Base-by-base conservation (phyloP, 2,888 invertebrate species). In the Abrostola tripartita region DNA sequence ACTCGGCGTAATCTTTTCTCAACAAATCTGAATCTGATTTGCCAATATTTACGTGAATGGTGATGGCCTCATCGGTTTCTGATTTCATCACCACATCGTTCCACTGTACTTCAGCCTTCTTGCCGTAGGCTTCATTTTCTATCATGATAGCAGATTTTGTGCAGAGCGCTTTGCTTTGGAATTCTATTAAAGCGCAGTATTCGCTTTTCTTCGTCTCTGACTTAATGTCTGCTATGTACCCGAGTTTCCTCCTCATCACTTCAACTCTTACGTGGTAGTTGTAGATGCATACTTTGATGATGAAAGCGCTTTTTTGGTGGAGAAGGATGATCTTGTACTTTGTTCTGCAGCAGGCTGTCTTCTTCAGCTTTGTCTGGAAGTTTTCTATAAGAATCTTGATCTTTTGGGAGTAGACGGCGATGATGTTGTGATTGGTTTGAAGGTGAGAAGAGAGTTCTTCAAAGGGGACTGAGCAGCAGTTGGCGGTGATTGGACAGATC, bases 311-410 rank as follows among this genome's bases (percentile, higher is more conserved):
- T 81, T 94, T 94, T 68, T 94, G 91, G 65, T 93, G 89, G 0
- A 95, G 85, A 4, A 95, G 73, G 7, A 94, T 87, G 37, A 95
- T 93, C 78, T 94, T 94, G 84, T 95, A 95, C 71, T 95, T 95
- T 0, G 94, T 93, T 81, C 92, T 84, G 74, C 93, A 93, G 81
- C 92, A 94, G 0, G 94, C 94, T 1, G 94, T 94, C 69, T 93
- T 93, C 79, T 92, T 94, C 37, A 95, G 85, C 65, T 94, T 95
- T 0, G 92, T 92, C 76, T 94, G 93, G 85, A 95, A 94, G 83
- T 94, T 94, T 78, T 94, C 94, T 75, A 95, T 93, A 52, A 94
- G 84, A 73, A 95, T 94, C 68, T 94, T 94, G 71, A 94, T 94
- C 81, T 93, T 94, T 70, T 93, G 93, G 0, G 95, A 93, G 83